Evolutionary conservation across 2,113 vertebrate species (phyloP), one percentile per base, ranked within the genome.

Genomic region (Melanerpes aurifrons): DNA sequence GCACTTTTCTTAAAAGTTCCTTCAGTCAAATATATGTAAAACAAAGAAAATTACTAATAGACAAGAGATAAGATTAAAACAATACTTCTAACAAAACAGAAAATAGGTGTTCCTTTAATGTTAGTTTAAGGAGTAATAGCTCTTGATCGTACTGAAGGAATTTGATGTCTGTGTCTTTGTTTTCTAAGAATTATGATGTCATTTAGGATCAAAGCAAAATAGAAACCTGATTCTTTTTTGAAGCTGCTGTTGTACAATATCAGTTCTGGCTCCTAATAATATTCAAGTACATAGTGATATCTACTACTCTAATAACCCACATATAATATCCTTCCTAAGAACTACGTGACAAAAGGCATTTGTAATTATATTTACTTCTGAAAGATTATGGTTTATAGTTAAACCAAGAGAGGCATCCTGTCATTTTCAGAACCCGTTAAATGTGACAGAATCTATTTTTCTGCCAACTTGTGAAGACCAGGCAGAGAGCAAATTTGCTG

Each of bases 361-460:
- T 98, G 98, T 99, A 99, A 99, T 99, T 99, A 98, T 98, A 99
- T 99, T 99, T 99, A 99, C 98, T 99, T 99, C 99, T 98, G 98
- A 98, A 98, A 98, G 98, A 98, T 98, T 98, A 98, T 98, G 97
- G 98, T 97, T 98, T 98, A 97, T 98, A 98, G 98, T 99, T 99
- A 99, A 99, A 99, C 98, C 98, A 99, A 98, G 98, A 99, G 98
- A 98, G 98, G 98, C 98, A 99, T 99, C 98, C 99, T 99, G 99
- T 99, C 99, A 99, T 99, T 99, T 99, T 99, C 99, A 98, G 99
- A 99, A 99, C 98, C 98, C 97, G 99, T 99, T 98, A 99, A 99
- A 99, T 99, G 99, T 99, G 99, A 99, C 99, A 99, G 98, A 99
- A 99, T 98, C 99, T 99, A 99, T 99, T 99, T 99, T 98, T 98